Conservation (phyloP, 2,888 invertebrate species). For the Yponomeuta sedellus region DNA sequence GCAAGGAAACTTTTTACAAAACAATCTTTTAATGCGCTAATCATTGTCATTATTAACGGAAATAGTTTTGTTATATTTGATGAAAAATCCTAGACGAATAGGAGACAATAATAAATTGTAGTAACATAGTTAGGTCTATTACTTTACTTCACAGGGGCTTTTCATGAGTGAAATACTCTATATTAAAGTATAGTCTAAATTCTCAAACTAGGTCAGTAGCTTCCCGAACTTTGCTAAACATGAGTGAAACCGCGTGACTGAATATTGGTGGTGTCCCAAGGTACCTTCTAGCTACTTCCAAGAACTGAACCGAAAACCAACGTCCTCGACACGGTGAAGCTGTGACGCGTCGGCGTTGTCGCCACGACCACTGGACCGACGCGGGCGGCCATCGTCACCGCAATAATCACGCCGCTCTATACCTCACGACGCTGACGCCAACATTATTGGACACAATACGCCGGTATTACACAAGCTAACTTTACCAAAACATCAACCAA, state of each 20-base stretch:
- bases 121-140: too few relatives aligned
- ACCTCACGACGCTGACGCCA: slow-evolving; percentile 60
- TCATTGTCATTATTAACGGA: too few relatives aligned
- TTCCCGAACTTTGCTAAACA: slow-evolving; percentile 25
- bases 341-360: slow-evolving; percentile 63
- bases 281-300: background rate
- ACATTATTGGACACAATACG: slow-evolving; percentile 38
- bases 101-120: too few relatives aligned
- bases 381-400: slow-evolving; percentile 48
- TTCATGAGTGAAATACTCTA: background rate
- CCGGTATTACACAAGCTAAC: slow-evolving; percentile 22
- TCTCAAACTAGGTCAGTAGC: slow-evolving; percentile 33
- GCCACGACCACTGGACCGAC: slow-evolving; percentile 37
- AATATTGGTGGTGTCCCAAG: slow-evolving; percentile 9
- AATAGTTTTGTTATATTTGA: too few relatives aligned
- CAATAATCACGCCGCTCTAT: slow-evolving; percentile 39
- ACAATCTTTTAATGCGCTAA: too few relatives aligned
- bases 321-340: slow-evolving; percentile 50
- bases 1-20: too few relatives aligned
- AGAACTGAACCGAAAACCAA: too few relatives aligned
- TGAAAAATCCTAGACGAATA: too few relatives aligned
- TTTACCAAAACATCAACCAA: slow-evolving; percentile 26
- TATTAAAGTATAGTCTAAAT: background rate
- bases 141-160: background rate
- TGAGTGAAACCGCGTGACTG: slow-evolving; percentile 24